Conservation (phyloP, 1,140 invertebrate species). For the Heliconius congener region DNA sequence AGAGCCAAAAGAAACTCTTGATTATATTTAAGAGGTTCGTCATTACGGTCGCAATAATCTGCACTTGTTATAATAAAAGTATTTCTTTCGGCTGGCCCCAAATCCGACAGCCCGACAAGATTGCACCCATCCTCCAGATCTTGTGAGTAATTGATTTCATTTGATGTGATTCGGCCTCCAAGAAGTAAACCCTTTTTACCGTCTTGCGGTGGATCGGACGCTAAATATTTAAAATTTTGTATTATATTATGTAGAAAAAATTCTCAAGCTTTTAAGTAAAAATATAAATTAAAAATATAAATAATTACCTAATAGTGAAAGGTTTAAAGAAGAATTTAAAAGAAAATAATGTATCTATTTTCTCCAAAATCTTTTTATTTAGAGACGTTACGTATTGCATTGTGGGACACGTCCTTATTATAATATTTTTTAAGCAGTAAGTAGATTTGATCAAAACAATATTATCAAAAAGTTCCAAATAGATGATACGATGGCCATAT, state of each 20-base stretch:
- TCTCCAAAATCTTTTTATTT: no score
- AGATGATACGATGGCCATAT: no score
- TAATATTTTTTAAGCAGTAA: no score
- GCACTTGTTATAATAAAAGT: constrained; percentile 69
- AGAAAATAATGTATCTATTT: no score
- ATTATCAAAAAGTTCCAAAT: no score
- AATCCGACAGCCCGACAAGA: constrained; percentile 51
- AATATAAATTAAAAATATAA: no score
- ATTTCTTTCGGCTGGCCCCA: constrained; percentile 53
- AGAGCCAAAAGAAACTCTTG: constrained; percentile 71
- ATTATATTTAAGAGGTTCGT: constrained; percentile 69
- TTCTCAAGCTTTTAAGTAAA: not conserved
- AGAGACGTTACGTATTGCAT: no score
- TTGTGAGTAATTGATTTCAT: constrained; percentile 68
- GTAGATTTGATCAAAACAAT: no score
- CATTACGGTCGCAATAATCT: constrained; percentile 68
- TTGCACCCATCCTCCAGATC: constrained; percentile 66
- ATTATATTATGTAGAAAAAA: not conserved
- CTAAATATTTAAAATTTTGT: constrained; percentile 35
- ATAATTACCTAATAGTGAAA: no score
- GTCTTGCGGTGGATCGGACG: constrained; percentile 57
- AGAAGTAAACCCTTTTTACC: constrained; percentile 65
- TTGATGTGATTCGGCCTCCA: constrained; percentile 65
- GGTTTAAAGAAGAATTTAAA: no score
- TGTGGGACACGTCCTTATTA: no score